Base-by-base conservation (phyloP, 2,113 vertebrate species). In the Percopsis transmontana region DNA sequence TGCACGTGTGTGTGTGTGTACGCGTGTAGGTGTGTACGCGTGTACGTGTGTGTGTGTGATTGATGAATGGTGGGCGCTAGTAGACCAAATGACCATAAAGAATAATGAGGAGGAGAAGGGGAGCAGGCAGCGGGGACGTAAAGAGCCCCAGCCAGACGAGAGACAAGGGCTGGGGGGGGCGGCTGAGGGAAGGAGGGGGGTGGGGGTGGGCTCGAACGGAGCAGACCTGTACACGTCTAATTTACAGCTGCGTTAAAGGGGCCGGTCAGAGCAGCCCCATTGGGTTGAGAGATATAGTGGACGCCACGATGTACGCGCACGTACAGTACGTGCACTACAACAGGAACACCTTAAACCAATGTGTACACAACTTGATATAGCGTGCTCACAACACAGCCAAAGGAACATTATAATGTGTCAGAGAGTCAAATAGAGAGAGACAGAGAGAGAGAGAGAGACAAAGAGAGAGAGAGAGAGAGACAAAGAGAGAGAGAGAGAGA, bases 161-260 rank as follows among this genome's bases (percentile, higher is more conserved):
- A 87, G 76, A 52, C 55, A 69, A 86, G 76, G 53, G 55, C 68
- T 75, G 80, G 10, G 40, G 40, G 21, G 33, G 40, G 15, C 66
- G 72, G 68, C 45, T 82, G 72, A 64, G 54, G 50, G 33, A 72
- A 47, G 20, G 21, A 11, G 24, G 19, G 5, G 42, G 13, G 50
- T 42, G 1, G 47, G 18, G 20, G 0, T 40, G 76, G 62, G 62
- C 19, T 53, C 39, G 53, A 47, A 44, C 27, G 65, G 72, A 60
- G 39, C 66, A 76, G 65, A 63, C 68, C 67, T 79, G 68, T 73
- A 76, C 66, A 58, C 58, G 67, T 54, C 76, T 86, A 84, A 90
- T 89, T 90, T 89, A 90, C 67, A 68, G 72, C 67, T 40, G 71
- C 48, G 66, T 80, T 87, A 88, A 80, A 73, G 77, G 70, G 73